These are phyloP conservation scores for Lacerta bilineata DNA, from an alignment of 2,797 vertebrate species.

Conservation along the genomic window DNA sequence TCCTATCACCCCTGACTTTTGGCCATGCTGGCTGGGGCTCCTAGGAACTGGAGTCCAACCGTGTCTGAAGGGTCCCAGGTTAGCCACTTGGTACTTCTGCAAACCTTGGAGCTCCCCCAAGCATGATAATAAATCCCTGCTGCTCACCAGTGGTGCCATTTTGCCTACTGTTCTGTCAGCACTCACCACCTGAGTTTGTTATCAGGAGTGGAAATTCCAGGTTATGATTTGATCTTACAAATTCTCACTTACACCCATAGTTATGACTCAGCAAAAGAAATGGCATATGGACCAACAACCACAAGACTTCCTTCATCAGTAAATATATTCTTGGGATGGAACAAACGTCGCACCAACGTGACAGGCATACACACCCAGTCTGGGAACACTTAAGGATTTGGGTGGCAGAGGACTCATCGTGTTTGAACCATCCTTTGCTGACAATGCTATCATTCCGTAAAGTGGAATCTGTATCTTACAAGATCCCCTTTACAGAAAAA, in stretches of 20 bases:
- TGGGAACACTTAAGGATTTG: too few relatives aligned
- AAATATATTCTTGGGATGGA: background rate
- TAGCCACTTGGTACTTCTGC: too few relatives aligned
- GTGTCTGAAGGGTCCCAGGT: too few relatives aligned
- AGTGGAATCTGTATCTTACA: too few relatives aligned
- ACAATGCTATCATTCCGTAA: background rate
- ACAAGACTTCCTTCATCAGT: background rate
- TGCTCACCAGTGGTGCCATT: too few relatives aligned
- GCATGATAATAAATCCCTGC: too few relatives aligned
- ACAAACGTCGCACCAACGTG: background rate
- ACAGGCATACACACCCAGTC: background rate
- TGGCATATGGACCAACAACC: background rate
- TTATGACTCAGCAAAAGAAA: constrained; percentile 36
- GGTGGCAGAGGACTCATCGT: constrained; percentile 41
- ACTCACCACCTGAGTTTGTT: too few relatives aligned
- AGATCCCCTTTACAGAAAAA: constrained; percentile 14
- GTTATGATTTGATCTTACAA: constrained; percentile 30
- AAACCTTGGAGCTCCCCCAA: too few relatives aligned
- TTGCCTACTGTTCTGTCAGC: too few relatives aligned
- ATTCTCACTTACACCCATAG: constrained; percentile 25
- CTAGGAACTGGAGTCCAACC: too few relatives aligned
- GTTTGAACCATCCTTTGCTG: background rate
- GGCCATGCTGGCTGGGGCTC: too few relatives aligned
- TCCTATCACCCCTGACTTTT: too few relatives aligned
- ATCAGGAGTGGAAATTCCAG: background rate